These are phyloP conservation scores for Stercorarius parasiticus DNA, from an alignment of 2,113 vertebrate genomes.

Conservation along the genomic window DNA sequence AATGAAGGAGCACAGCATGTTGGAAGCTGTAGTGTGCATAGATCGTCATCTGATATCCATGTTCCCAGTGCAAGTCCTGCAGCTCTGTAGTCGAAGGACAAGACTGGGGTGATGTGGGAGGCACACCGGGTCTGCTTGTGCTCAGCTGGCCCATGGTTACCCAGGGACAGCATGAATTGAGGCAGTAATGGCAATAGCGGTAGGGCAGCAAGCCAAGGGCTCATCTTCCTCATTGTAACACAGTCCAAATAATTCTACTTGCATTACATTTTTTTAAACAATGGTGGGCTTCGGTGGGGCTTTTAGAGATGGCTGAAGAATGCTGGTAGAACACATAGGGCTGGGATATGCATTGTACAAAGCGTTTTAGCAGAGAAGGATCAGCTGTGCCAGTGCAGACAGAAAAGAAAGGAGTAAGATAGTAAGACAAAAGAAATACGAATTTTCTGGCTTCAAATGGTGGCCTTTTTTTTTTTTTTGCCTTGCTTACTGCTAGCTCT, in stretches of 20 bases:
- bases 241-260: neutral
- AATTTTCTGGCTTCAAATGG: slow-evolving; percentile 17
- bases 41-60: neutral
- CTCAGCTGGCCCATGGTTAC: neutral
- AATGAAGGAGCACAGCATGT: neutral
- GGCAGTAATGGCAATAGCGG: neutral
- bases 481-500: neutral
- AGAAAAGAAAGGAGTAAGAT: neutral
- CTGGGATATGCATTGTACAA: neutral
- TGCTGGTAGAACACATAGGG: neutral
- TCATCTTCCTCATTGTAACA: neutral
- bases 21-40: neutral
- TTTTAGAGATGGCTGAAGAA: neutral
- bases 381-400: neutral
- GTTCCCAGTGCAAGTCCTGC: neutral
- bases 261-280: neutral
- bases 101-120: neutral
- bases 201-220: neutral
- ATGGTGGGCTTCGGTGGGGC: neutral
- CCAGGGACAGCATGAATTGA: neutral
- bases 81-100: neutral
- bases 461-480: neutral
- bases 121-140: neutral
- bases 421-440: neutral
- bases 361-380: neutral